A percentile compares a stretch with the other conserved stretches of the same genome.
Evolutionary conservation across 1,140 invertebrate species (phyloP).

Genomic region (Hirudo medicinalis): DNA sequence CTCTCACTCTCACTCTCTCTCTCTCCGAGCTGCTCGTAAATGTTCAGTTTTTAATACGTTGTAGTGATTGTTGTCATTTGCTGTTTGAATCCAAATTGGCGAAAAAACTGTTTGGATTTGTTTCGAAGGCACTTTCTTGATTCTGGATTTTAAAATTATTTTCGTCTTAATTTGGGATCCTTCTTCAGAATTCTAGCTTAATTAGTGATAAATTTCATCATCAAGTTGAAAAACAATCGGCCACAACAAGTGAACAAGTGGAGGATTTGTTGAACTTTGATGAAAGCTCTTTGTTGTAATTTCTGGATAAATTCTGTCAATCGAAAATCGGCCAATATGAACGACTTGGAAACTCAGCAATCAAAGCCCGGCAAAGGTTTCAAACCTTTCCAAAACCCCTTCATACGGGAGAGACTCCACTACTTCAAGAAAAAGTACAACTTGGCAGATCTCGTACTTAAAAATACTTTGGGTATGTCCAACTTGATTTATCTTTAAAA

Average conservation of each 20-base stretch:
- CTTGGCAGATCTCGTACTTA: not conserved
- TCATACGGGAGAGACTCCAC: not conserved
- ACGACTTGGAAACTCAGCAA: not conserved
- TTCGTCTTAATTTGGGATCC: too few species aligned
- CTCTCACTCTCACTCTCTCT: too few species aligned
- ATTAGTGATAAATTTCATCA: too few species aligned
- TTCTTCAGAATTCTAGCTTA: too few species aligned
- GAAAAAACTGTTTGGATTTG: too few species aligned
- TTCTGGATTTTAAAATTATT: too few species aligned
- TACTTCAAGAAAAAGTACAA: slow-evolving; percentile 1
- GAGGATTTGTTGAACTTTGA: not conserved
- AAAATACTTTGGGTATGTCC: slow-evolving; percentile 3
- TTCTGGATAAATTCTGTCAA: not conserved
- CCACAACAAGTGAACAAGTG: not conserved
- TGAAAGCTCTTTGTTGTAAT: not conserved
- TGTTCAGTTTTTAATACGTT: too few species aligned
- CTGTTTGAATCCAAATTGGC: too few species aligned
- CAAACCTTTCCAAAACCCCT: not conserved
- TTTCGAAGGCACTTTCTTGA: too few species aligned
- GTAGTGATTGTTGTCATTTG: too few species aligned
- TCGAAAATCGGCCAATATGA: not conserved
- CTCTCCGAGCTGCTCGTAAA: too few species aligned
- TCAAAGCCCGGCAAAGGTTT: not conserved
- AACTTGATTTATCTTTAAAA: not conserved
- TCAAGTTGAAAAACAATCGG: too few species aligned